A percentile compares a stretch with the other conserved stretches of the same genome.
Conservation (phyloP, 1,140 invertebrate species). For the Procambarus virginalis region DNA sequence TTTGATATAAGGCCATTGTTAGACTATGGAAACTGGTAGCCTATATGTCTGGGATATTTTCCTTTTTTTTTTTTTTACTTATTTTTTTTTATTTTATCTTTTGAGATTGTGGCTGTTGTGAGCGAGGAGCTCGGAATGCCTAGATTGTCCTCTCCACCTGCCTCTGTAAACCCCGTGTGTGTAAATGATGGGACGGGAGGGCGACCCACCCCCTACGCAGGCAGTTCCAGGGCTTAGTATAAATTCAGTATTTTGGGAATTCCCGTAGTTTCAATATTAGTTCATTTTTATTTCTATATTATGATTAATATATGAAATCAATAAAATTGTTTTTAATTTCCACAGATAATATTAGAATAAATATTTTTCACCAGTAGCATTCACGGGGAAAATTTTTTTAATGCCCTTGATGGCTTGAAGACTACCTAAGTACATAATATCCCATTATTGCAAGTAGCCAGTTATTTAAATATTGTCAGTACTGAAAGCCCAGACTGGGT, state of each 20-base stretch:
- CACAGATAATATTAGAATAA: background rate
- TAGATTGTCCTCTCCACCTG: conserved; percentile 54
- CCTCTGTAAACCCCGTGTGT: conserved; percentile 48
- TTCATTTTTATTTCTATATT: background rate
- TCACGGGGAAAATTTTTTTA: too few relatives aligned
- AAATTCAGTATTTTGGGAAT: background rate
- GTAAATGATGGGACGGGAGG: conserved; percentile 23
- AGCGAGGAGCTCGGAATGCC: conserved; percentile 56
- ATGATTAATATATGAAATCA: too few relatives aligned
- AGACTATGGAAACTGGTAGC: conserved; percentile 55
- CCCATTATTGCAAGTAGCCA: background rate
- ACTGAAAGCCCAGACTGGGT: conserved; percentile 3
- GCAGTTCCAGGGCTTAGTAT: background rate
- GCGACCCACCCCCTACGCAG: background rate
- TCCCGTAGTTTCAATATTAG: background rate
- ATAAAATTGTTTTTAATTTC: background rate
- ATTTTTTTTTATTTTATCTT: conserved; percentile 21
- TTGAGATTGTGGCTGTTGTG: conserved; percentile 60
- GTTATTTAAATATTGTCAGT: background rate
- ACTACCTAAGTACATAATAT: background rate
- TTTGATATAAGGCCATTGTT: conserved; percentile 55
- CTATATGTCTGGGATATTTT: conserved; percentile 57
- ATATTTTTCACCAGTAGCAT: too few relatives aligned
- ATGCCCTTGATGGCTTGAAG: background rate
- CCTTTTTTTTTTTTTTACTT: too few relatives aligned